Conservation (phyloP, 1,140 invertebrate genomes). For the Drosophila ercepeae region DNA sequence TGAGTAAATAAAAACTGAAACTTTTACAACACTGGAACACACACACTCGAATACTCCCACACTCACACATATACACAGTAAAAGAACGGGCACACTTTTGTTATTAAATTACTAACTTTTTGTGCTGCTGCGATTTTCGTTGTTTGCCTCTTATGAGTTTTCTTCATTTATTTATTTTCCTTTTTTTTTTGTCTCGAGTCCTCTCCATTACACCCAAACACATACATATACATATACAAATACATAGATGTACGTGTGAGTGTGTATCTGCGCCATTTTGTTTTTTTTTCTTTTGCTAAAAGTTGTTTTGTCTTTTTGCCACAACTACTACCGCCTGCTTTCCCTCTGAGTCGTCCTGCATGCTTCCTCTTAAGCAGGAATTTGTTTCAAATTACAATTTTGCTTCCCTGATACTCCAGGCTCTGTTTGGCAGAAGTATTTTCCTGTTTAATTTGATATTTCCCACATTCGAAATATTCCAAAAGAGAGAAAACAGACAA, state of each 20-base stretch:
- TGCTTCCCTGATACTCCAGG: slow-evolving; percentile 1
- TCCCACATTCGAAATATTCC: slow-evolving; percentile 38
- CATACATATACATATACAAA: not conserved
- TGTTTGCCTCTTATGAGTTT: slow-evolving; percentile 57
- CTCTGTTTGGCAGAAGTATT: not conserved
- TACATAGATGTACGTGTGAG: slow-evolving; percentile 4
- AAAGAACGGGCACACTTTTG: slow-evolving; percentile 22
- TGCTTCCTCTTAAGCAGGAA: slow-evolving; percentile 60
- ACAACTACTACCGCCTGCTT: slow-evolving; percentile 17
- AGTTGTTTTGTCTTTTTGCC: slow-evolving; percentile 32
- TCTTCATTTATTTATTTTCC: slow-evolving; percentile 22
- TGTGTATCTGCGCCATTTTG: slow-evolving; percentile 21
- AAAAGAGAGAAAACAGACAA: slow-evolving; percentile 10
- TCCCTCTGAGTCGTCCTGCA: slow-evolving; percentile 36
- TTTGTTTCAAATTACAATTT: slow-evolving; percentile 64
- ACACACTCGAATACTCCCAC: slow-evolving; percentile 10
- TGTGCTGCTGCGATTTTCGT: slow-evolving; percentile 33
- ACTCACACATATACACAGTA: slow-evolving; percentile 7
- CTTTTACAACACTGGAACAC: slow-evolving; percentile 50
- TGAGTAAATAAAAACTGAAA: slow-evolving; percentile 39
- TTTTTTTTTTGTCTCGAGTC: slow-evolving; percentile 7
- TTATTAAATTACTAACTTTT: slow-evolving; percentile 77
- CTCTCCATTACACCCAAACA: slow-evolving; percentile 28
- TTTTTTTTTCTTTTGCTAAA: no score
- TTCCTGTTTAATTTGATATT: slow-evolving; percentile 63